Conservation (phyloP, 2,888 invertebrate species). For the Crossocerus cetratus region DNA sequence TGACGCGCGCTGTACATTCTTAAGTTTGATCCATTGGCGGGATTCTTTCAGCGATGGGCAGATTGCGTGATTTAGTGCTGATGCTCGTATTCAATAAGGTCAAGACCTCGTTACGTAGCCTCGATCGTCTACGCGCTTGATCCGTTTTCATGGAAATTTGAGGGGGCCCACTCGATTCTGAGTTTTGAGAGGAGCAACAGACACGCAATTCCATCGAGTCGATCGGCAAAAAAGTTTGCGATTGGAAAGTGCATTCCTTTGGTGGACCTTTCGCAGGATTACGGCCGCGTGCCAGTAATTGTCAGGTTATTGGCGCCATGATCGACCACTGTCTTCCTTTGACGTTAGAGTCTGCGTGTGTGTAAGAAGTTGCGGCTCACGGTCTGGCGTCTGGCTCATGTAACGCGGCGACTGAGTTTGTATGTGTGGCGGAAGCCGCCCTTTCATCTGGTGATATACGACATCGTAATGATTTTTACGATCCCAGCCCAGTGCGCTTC, state of each 20-base stretch:
- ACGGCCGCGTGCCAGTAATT: slow-evolving; percentile 14
- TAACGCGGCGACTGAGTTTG: too few species aligned
- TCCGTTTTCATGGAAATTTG: slow-evolving; percentile 32
- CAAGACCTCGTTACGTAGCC: slow-evolving; percentile 51
- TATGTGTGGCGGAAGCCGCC: too few species aligned
- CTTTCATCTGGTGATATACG: too few species aligned
- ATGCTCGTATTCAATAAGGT: slow-evolving; percentile 49
- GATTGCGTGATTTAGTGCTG: slow-evolving; percentile 45
- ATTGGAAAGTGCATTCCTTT: slow-evolving; percentile 33
- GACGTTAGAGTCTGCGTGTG: too few species aligned
- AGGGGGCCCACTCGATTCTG: neutral
- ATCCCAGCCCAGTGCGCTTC: too few species aligned
- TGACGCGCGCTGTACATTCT: slow-evolving; percentile 24
- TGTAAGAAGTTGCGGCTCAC: too few species aligned
- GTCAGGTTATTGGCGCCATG: slow-evolving; percentile 2
- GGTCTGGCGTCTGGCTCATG: too few species aligned
- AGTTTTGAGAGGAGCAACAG: too few species aligned
- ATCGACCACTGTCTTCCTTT: too few species aligned
- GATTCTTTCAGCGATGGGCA: slow-evolving; percentile 25
- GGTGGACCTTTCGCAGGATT: slow-evolving; percentile 12
- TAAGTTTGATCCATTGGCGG: slow-evolving; percentile 27
- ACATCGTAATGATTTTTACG: too few species aligned
- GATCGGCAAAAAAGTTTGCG: slow-evolving; percentile 25
- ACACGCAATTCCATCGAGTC: too few species aligned
- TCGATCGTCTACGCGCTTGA: slow-evolving; percentile 41